phyloP scores from a whole-genome alignment of 1,140 invertebrate species.

The Drosophila tsacasi region DNA sequence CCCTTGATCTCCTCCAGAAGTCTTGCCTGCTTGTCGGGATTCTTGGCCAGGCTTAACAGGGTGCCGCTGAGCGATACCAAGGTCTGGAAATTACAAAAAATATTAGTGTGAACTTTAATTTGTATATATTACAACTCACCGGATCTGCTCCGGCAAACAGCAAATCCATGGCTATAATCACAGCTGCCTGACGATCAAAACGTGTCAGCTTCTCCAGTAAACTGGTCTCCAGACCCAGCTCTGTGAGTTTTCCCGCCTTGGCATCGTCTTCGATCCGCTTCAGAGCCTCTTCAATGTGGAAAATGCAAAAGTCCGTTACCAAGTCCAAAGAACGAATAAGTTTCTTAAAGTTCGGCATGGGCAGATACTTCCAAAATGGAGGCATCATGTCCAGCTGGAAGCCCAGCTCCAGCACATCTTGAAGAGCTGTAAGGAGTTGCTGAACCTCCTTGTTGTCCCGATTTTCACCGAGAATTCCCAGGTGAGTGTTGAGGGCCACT shows the following conservation, averaged over 20 bases:
- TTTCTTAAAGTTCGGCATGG: conserved; percentile 87
- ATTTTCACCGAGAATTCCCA: conserved; percentile 86
- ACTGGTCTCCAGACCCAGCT: conserved; percentile 59
- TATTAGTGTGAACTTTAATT: background rate
- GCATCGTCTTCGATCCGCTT: conserved; percentile 57
- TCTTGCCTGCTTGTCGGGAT: conserved; percentile 88
- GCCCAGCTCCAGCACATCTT: conserved; percentile 82
- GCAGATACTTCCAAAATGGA: conserved; percentile 88
- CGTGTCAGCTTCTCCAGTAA: conserved; percentile 80
- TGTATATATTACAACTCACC: conserved; percentile 28
- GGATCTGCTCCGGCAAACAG: conserved; percentile 78
- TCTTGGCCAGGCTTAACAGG: conserved; percentile 87
- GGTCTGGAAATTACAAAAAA: background rate
- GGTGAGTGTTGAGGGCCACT: conserved; percentile 89
- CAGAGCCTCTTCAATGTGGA: conserved; percentile 64
- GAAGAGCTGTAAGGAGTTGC: conserved; percentile 87
- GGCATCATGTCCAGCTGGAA: conserved; percentile 87
- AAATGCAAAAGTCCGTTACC: conserved; percentile 57
- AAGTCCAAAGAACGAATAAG: conserved; percentile 86
- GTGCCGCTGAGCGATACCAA: conserved; percentile 55
- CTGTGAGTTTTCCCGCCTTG: conserved; percentile 17
- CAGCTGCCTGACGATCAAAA: conserved; percentile 85
- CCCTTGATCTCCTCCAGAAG: conserved; percentile 88
- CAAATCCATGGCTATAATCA: conserved; percentile 79
- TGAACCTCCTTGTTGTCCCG: conserved; percentile 86